Base-by-base conservation (phyloP, 2,113 vertebrate species). In the Leptocoma aspasia region DNA sequence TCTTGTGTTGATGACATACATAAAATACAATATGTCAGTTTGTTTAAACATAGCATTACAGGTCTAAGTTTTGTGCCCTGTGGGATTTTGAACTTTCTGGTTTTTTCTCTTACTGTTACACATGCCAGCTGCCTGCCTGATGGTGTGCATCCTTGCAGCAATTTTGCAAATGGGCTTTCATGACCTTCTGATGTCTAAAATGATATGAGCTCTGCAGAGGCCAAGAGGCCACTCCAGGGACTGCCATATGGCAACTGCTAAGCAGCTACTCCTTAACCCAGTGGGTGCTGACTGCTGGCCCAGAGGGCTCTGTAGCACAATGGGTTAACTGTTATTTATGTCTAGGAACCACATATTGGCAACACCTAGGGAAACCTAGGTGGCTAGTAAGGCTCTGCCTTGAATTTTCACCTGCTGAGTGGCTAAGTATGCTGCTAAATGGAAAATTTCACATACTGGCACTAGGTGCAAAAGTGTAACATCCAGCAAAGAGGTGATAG, bases 221-320 rank as follows among this genome's bases (percentile, higher is more conserved):
- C 24, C 60, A 47, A 41, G 45, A 63, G 28, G 20, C 33, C 2
- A 4, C 45, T 56, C 31, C 20, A 26, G 69, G 37, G 26, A 42
- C 26, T 0, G 0, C 28, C 21, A 60, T 21, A 4, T 13, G 76
- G 56, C 50, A 63, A 23, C 20, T 52, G 14, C 47, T 13, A 31
- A 63, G 52, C 47, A 70, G 27, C 31, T 35, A 6, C 15, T 50
- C 33, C 31, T 15, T 13, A 13, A 49, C 63, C 49, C n/a, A 26
- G 4, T 2, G 3, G 37, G 20, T 0, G 2, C 35, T 71, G 80
- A 52, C 28, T 56, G 65, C 56, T 2, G 11, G n/a, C 23, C 42
- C 1, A 6, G 39, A 60, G 44, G 27, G 30, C 49, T 77, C 13
- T 26, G 30, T 41, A n/a, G n/a, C 2, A 3, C 33, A 30, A 44